Conservation (phyloP, 2,888 invertebrate genomes). For the Thysanoteuthis rhombus region DNA sequence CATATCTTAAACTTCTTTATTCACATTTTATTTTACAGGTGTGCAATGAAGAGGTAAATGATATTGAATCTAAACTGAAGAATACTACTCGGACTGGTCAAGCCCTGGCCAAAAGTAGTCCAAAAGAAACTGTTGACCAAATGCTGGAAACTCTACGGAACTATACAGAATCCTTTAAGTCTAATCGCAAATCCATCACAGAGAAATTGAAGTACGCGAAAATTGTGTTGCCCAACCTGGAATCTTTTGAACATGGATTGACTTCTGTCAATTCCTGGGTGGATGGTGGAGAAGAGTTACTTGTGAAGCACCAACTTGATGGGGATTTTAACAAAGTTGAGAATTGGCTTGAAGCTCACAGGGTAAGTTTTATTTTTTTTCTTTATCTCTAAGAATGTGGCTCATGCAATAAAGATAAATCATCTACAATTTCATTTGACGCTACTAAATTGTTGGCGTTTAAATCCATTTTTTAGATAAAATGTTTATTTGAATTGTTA, state of each 20-base stretch:
- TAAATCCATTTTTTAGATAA: too few species aligned
- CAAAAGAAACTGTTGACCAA: conserved; percentile 87
- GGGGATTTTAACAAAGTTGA: conserved; percentile 80
- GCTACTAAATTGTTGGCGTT: too few species aligned
- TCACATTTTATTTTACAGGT: conserved; percentile 69
- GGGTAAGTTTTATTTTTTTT: conserved; percentile 68
- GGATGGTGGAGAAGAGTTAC: conserved; percentile 81
- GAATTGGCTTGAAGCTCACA: conserved; percentile 82
- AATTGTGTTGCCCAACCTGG: conserved; percentile 76
- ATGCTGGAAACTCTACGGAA: conserved; percentile 82
- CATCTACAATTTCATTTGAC: background rate
- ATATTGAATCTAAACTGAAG: conserved; percentile 89
- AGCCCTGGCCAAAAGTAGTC: conserved; percentile 86
- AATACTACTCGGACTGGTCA: conserved; percentile 91
- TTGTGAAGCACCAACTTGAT: conserved; percentile 74
- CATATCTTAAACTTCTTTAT: background rate
- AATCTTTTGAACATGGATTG: conserved; percentile 87
- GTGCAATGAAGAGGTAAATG: conserved; percentile 83
- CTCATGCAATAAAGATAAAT: background rate
- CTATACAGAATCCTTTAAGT: conserved; percentile 62
- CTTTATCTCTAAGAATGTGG: background rate
- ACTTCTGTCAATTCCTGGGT: conserved; percentile 88
- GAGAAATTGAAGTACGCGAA: conserved; percentile 77
- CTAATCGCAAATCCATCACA: conserved; percentile 75
- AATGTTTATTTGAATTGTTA: too few species aligned